Conservation (phyloP, 1,140 invertebrate species). For the Yoshiicerus persimilis region DNA sequence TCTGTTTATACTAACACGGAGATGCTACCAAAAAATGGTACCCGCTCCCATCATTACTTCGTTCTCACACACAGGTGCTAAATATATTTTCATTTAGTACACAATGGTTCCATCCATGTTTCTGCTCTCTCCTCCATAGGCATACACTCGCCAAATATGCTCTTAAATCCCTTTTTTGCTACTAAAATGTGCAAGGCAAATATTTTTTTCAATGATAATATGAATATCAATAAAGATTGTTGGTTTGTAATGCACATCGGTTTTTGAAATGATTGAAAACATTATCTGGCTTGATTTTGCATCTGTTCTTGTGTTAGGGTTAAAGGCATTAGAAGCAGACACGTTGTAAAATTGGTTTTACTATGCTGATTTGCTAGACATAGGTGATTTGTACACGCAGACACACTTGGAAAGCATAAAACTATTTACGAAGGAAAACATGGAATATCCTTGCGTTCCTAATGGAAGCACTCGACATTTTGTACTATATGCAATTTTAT, state of each 20-base stretch:
- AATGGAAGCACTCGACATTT: neutral
- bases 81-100: too few species aligned
- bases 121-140: too few species aligned
- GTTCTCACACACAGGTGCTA: too few species aligned
- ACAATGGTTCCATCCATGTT: too few species aligned
- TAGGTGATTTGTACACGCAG: neutral
- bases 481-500: neutral
- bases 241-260: neutral
- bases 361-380: neutral
- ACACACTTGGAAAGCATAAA: neutral
- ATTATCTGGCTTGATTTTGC: neutral
- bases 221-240: too few species aligned
- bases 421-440: neutral
- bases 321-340: neutral
- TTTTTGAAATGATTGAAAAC: neutral
- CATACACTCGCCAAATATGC: too few species aligned
- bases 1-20: too few species aligned
- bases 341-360: neutral
- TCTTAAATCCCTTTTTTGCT: too few species aligned
- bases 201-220: too few species aligned
- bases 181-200: too few species aligned
- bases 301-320: neutral
- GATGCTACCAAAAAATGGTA: too few species aligned
- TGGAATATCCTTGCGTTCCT: neutral
- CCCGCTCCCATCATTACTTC: too few species aligned